Evolutionary conservation across 2,888 invertebrate species (phyloP).

Genomic region (Cremastinae sp.): DNA sequence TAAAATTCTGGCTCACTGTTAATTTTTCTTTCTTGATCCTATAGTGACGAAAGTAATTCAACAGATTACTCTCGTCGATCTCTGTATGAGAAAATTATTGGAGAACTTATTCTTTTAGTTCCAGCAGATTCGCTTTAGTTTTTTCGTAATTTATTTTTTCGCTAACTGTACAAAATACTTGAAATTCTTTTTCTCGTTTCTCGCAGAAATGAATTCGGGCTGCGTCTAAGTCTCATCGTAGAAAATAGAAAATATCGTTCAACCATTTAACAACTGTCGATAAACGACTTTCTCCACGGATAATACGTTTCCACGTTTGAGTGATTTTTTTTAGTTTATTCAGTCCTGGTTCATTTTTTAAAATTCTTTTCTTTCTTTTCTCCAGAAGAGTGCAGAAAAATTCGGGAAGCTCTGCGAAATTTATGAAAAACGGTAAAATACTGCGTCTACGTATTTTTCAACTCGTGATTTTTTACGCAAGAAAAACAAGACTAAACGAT

Average conservation of each 20-base stretch:
- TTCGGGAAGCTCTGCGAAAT: not conserved
- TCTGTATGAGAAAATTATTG: too few species aligned
- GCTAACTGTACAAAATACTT: not conserved
- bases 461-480: slow-evolving; percentile 12
- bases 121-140: too few species aligned
- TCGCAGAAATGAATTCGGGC: slow-evolving; percentile 11
- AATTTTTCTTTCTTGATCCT: too few species aligned
- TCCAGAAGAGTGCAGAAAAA: not conserved
- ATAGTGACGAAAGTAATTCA: too few species aligned
- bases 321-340: slow-evolving; percentile 6
- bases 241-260: slow-evolving; percentile 46
- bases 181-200: not conserved
- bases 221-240: slow-evolving; percentile 9
- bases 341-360: slow-evolving; percentile 12
- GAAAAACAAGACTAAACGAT: too few species aligned
- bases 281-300: slow-evolving; percentile 45
- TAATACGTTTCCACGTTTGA: slow-evolving; percentile 40
- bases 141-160: not conserved
- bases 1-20: not conserved
- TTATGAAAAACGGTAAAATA: slow-evolving; percentile 46
- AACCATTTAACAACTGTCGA: slow-evolving; percentile 50
- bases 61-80: too few species aligned
- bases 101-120: too few species aligned
- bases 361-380: not conserved
- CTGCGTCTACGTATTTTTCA: slow-evolving; percentile 40